Evolutionary conservation across 2,113 vertebrate genomes (phyloP).

Genomic region (Camelus dromedarius): DNA sequence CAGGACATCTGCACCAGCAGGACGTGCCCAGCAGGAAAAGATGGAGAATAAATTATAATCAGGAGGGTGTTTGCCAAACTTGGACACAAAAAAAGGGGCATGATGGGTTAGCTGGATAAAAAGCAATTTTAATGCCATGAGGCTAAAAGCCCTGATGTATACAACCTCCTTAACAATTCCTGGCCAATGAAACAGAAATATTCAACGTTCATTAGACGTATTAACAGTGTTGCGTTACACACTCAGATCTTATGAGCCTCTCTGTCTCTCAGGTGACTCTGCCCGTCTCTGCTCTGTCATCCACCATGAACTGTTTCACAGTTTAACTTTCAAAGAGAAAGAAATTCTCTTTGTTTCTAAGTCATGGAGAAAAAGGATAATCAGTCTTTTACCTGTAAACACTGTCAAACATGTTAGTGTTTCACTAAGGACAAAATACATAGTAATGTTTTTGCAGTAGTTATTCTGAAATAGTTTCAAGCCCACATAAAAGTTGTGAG

Average conservation of each 20-base stretch:
- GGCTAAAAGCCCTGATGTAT: no score
- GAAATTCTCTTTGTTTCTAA: background rate
- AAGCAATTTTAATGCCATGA: background rate
- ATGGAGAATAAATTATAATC: background rate
- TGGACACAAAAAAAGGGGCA: background rate
- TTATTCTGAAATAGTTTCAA: background rate
- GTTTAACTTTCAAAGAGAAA: background rate
- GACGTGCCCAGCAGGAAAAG: background rate
- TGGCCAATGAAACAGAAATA: background rate
- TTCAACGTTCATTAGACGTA: background rate
- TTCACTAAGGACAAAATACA: background rate
- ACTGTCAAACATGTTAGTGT: background rate
- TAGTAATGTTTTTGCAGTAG: background rate
- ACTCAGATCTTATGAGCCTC: no score
- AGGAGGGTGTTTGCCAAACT: background rate
- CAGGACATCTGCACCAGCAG: fast-evolving
- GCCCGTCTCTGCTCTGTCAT: background rate
- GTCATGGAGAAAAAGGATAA: background rate
- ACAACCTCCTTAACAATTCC: background rate
- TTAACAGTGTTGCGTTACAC: no score
- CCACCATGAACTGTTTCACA: background rate
- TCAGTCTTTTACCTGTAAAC: background rate
- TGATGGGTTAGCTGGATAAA: background rate
- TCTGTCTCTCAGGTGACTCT: background rate
- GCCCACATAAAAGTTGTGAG: background rate